phyloP scores from a whole-genome alignment of 92 coral and sea anemone species.

The Chrysogorgia sp. region DNA sequence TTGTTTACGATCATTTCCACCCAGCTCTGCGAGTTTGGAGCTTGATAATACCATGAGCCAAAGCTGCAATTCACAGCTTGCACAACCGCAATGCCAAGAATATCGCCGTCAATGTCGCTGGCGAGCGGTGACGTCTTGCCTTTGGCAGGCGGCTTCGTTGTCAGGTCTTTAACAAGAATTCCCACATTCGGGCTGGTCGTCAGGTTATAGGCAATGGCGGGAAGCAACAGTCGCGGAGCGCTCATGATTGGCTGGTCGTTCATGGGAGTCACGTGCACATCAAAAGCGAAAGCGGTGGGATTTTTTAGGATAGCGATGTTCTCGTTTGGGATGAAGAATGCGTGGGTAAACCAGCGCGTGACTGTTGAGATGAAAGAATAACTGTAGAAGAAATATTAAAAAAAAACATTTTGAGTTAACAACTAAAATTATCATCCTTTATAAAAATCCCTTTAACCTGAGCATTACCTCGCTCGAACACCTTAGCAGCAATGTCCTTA shows the following conservation, averaged over 20 bases:
- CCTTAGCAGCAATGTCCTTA: not conserved
- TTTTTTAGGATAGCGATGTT: constrained; percentile 7
- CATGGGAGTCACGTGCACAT: constrained; percentile 49
- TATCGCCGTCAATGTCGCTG: constrained; percentile 58
- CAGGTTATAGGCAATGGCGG: constrained; percentile 68
- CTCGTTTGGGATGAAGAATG: not conserved
- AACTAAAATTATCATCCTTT: too few relatives aligned
- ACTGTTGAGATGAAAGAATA: not conserved
- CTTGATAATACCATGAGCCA: constrained; percentile 65
- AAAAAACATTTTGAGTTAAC: constrained; percentile 11
- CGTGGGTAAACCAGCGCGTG: constrained; percentile 28
- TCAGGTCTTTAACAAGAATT: constrained; percentile 56
- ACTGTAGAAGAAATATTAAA: not conserved
- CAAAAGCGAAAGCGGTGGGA: not conserved
- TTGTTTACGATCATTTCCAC: constrained; percentile 14
- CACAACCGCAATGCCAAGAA: constrained; percentile 60
- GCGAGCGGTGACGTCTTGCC: constrained; percentile 51
- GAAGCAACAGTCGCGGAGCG: constrained; percentile 37
- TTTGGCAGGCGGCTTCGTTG: constrained; percentile 49
- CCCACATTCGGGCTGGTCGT: constrained; percentile 58
- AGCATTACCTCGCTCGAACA: constrained; percentile 6
- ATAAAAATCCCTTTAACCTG: too few relatives aligned
- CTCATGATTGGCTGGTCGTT: constrained; percentile 63
- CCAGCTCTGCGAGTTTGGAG: not conserved
- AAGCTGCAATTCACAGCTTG: constrained; percentile 60